Base-by-base conservation (phyloP, 2,113 vertebrate genomes). In the Dicrurus megarhynchus region DNA sequence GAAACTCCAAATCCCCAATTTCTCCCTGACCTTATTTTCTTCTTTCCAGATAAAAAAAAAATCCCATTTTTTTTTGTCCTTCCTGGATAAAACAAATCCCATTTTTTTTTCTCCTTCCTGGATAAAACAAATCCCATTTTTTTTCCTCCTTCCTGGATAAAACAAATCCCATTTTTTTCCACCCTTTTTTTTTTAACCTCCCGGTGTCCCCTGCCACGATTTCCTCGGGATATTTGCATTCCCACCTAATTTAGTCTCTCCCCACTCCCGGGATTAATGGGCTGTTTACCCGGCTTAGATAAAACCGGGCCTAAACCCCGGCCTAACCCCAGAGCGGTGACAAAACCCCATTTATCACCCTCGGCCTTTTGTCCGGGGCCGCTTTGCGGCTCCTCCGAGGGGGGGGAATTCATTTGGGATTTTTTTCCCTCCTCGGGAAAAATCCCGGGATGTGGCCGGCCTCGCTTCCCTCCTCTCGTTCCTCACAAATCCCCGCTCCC, bases 191-290 rank as follows among this genome's bases (percentile, higher is more conserved):
- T 60, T 27, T 33, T 95, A 59, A 73, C 73, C 93, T 68, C 84
- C 33, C 47, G 9, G 33, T 71, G 85, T 64, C 70, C 92, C 81
- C 96, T 90, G 61, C 88, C 78, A 60, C 78, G 82, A 41, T 87
- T 94, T 92, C 84, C 93, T 80, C 91, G 87, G 56, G 84, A 39
- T 93, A 95, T 97, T 83, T 97, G 61, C 84, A 75, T 95, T 88
- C 84, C 70, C 93, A 93, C 95, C 91, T 93, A 96, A 95, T 93
- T 93, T 94, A 93, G 53, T 84, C 37, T 94, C 90, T 88, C 96
- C 80, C 27, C 87, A 41, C 94, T 79, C 80, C 5, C 41, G 94
- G 93, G 93, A 89, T 97, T 94, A 96, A 95, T 96, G 77, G 75
- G 84, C 94, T 95, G 65, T 94, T 97, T 94, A 76, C 85, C 91